phyloP scores from a whole-genome alignment of 2,797 vertebrate species.

The Cossypha polioptera region DNA sequence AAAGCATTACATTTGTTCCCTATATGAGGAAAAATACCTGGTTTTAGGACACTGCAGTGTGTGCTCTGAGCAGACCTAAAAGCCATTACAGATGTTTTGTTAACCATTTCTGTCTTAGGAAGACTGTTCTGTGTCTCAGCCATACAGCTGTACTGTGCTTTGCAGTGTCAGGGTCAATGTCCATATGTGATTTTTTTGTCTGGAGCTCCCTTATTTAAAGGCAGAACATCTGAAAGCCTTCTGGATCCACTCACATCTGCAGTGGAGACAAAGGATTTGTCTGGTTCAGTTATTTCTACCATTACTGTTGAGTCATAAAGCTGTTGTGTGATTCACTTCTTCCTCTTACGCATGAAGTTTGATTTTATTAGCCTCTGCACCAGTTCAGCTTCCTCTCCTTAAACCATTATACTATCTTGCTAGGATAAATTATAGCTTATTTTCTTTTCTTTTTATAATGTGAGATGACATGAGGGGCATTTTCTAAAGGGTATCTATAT shows the following conservation, averaged over 20 bases:
- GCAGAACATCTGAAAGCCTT: neutral
- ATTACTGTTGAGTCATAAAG: conserved; percentile 20
- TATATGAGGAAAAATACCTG: neutral
- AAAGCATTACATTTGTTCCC: neutral
- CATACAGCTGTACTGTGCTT: neutral
- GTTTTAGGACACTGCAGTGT: neutral
- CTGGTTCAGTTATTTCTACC: neutral
- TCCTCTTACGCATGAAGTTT: neutral
- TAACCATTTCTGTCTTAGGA: neutral
- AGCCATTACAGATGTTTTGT: neutral
- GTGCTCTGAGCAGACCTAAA: neutral
- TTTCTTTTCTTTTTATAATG: neutral
- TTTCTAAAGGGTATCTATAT: neutral
- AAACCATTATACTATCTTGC: neutral
- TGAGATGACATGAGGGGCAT: neutral
- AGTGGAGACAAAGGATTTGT: neutral
- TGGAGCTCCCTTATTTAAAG: neutral
- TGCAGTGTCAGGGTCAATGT: neutral
- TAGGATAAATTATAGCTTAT: neutral
- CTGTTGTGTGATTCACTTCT: conserved; percentile 29
- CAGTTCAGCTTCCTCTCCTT: neutral
- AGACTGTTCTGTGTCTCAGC: neutral
- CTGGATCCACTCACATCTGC: neutral
- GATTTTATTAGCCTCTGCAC: conserved; percentile 26
- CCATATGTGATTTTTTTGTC: neutral